A percentile compares a stretch with the other conserved stretches of the same genome.
Conservation (phyloP, 2,888 invertebrate genomes). For the Abrostola tripartita region DNA sequence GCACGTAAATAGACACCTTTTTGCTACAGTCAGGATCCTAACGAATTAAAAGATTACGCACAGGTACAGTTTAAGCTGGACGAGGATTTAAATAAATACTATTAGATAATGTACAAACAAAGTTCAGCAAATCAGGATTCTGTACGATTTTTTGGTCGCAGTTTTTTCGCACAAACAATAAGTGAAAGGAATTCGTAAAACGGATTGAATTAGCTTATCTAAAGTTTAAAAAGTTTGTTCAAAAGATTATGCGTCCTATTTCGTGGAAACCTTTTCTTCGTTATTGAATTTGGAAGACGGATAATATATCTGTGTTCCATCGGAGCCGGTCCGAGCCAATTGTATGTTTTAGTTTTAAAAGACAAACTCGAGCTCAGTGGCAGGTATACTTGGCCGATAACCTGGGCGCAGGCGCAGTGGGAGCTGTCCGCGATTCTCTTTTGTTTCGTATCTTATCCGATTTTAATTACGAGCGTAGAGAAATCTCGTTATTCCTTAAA, state of each 20-base stretch:
- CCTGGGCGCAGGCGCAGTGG: conserved; percentile 65
- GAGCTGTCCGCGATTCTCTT: conserved; percentile 76
- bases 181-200: conserved; percentile 76
- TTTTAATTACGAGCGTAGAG: conserved; percentile 87
- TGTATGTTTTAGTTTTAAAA: conserved; percentile 38
- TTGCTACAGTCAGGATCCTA: conserved; percentile 55
- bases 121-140: conserved; percentile 68
- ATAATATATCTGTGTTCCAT: conserved; percentile 31
- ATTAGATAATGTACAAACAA: conserved; percentile 85
- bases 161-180: conserved; percentile 74
- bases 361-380: conserved; percentile 32
- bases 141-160: conserved; percentile 58
- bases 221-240: conserved; percentile 77
- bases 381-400: conserved; percentile 63
- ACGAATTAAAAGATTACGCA: conserved; percentile 71
- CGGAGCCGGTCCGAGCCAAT: conserved; percentile 24
- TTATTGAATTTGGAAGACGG: conserved; percentile 57
- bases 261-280: conserved; percentile 71
- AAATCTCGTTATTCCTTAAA: conserved; percentile 87
- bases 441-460: conserved; percentile 87
- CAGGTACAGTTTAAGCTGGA: conserved; percentile 84
- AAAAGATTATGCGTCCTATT: conserved; percentile 71
- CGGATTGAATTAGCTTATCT: conserved; percentile 81
- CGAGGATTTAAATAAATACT: conserved; percentile 84
- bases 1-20: conserved; percentile 81